Evolutionary conservation across 1,140 invertebrate species (phyloP).

Genomic region (Monomorium pharaonis): DNA sequence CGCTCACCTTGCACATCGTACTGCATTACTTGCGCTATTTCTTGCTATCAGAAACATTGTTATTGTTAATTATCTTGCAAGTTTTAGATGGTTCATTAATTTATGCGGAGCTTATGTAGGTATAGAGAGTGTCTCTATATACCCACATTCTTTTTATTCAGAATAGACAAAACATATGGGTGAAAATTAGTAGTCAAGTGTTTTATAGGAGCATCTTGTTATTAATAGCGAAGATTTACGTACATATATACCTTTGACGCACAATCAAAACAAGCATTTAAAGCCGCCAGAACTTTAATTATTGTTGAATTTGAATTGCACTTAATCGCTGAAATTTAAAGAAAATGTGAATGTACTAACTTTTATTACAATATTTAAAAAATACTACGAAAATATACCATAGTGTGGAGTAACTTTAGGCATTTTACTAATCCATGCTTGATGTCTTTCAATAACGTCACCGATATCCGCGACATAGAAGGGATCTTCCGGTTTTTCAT

Average conservation of each 20-base stretch:
- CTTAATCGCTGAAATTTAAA: slow-evolving; percentile 88
- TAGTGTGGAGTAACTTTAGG: slow-evolving; percentile 90
- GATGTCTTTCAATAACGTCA: slow-evolving; percentile 87
- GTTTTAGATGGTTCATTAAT: neutral
- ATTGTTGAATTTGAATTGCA: slow-evolving; percentile 89
- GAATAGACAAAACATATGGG: neutral
- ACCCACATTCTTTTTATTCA: neutral
- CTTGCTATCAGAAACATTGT: slow-evolving; percentile 83
- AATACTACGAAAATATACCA: slow-evolving; percentile 65
- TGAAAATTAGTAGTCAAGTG: neutral
- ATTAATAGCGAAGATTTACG: neutral
- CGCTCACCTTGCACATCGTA: slow-evolving; percentile 87
- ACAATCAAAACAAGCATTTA: slow-evolving; percentile 91
- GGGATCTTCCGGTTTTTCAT: slow-evolving; percentile 86
- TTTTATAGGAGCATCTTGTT: neutral
- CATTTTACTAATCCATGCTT: slow-evolving; percentile 87
- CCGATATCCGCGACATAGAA: slow-evolving; percentile 89
- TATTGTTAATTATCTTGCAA: neutral
- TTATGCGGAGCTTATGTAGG: neutral
- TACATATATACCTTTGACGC: slow-evolving; percentile 88
- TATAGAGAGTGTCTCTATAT: too few species aligned
- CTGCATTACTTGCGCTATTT: slow-evolving; percentile 88
- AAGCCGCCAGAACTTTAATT: slow-evolving; percentile 87
- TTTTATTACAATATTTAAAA: slow-evolving; percentile 64
- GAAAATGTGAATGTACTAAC: neutral